Evolutionary conservation across 2,888 invertebrate genomes (phyloP).

Genomic region (Blastobasis lacticolella): DNA sequence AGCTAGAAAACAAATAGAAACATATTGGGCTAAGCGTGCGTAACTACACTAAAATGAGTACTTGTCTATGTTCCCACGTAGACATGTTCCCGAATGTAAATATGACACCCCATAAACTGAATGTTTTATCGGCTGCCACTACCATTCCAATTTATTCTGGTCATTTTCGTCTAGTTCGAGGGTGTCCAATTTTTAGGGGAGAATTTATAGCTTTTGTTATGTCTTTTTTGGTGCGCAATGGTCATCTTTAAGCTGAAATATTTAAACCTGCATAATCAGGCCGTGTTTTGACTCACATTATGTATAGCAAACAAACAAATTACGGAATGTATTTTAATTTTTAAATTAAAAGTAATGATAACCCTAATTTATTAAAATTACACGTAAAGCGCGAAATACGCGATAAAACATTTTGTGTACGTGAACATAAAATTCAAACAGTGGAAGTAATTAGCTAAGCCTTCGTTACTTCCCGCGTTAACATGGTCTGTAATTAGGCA

Average conservation of each 20-base stretch:
- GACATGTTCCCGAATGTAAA: conserved; percentile 67
- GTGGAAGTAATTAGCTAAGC: not conserved
- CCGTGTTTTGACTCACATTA: too few species aligned
- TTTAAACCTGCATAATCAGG: not conserved
- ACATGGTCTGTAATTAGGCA: too few species aligned
- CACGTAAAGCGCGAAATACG: too few species aligned
- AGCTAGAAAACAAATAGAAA: too few species aligned
- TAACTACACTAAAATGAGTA: conserved; percentile 9
- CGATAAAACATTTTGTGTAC: too few species aligned
- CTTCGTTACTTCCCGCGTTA: not conserved
- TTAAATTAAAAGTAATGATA: not conserved
- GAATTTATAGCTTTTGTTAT: conserved; percentile 59
- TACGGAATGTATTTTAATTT: not conserved
- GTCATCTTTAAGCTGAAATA: conserved; percentile 30
- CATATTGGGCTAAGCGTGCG: too few species aligned
- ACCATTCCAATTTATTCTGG: conserved; percentile 72
- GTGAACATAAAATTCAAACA: too few species aligned
- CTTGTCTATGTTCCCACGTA: conserved; percentile 58
- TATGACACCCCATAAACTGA: conserved; percentile 73
- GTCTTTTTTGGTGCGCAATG: conserved; percentile 41
- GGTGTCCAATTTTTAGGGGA: conserved; percentile 68
- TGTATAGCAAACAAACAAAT: too few species aligned
- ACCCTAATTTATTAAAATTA: too few species aligned
- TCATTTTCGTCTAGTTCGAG: conserved; percentile 68
- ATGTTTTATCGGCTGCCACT: conserved; percentile 70